These are phyloP conservation scores for Paratilapia polleni DNA, from an alignment of 2,113 vertebrate species.

Conservation along the genomic window DNA sequence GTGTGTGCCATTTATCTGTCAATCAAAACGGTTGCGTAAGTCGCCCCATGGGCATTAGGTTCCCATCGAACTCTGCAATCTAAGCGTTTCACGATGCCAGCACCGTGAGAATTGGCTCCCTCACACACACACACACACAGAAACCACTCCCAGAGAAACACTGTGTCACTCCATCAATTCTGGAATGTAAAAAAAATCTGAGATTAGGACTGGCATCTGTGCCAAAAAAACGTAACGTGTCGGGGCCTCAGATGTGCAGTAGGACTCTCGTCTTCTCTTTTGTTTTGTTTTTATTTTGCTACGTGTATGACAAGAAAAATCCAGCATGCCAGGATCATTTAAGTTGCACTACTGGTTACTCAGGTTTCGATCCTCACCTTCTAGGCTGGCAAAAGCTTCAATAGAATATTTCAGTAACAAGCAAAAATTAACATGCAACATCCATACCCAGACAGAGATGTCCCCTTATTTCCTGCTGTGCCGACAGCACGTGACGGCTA, in stretches of 20 bases:
- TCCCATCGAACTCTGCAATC: slow-evolving; percentile 60
- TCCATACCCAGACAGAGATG: background rate
- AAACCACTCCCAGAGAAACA: slow-evolving; percentile 48
- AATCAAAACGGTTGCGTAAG: slow-evolving; percentile 40
- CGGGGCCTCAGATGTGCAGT: slow-evolving; percentile 19
- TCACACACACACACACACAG: slow-evolving; percentile 27
- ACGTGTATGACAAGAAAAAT: background rate
- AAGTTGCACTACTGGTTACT: background rate
- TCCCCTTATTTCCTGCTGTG: background rate
- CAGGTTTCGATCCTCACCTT: slow-evolving; percentile 15
- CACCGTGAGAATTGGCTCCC: slow-evolving; percentile 64
- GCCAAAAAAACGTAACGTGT: slow-evolving; percentile 19
- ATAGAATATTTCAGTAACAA: background rate
- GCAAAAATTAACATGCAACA: background rate
- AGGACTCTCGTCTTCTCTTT: background rate
- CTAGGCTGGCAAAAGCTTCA: background rate
- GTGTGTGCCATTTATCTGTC: slow-evolving; percentile 31
- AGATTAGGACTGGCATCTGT: slow-evolving; percentile 41
- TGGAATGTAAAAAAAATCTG: slow-evolving; percentile 59
- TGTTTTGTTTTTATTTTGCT: background rate
- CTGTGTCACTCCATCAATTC: slow-evolving; percentile 52
- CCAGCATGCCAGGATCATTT: background rate
- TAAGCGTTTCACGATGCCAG: slow-evolving; percentile 27
- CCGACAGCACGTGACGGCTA: fast-evolving
- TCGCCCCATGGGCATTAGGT: slow-evolving; percentile 60